Conservation (phyloP, 2,888 invertebrate species). For the Deroplatys truncata region DNA sequence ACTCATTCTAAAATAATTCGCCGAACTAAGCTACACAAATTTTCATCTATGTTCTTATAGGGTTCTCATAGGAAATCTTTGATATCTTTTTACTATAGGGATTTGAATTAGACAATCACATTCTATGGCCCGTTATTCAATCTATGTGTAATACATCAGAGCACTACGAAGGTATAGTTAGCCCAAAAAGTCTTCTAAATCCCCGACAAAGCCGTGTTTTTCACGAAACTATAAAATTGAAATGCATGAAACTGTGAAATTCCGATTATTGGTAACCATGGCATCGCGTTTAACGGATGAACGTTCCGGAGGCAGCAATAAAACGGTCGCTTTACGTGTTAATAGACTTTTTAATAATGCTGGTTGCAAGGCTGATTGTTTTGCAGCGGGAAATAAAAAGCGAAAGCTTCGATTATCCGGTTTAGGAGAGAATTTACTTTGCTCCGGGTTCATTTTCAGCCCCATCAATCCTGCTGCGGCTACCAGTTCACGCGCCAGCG, state of each 20-base stretch:
- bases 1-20: too few species aligned
- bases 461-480: slow-evolving; percentile 3
- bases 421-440: background rate
- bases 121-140: background rate
- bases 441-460: slow-evolving; percentile 7
- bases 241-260: background rate
- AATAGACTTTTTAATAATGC: background rate
- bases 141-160: background rate
- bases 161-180: background rate
- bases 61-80: too few species aligned
- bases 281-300: background rate
- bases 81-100: too few species aligned
- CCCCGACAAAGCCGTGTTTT: background rate
- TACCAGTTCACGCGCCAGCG: background rate
- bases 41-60: too few species aligned
- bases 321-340: background rate
- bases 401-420: background rate
- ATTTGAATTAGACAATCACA: too few species aligned
- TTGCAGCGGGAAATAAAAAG: background rate
- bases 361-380: background rate
- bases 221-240: background rate
- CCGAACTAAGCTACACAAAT: too few species aligned
- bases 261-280: background rate
- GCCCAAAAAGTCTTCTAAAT: background rate
- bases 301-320: background rate